These are phyloP conservation scores for Scalopus aquaticus DNA, from an alignment of 2,113 vertebrate genomes.

Conservation along the genomic window DNA sequence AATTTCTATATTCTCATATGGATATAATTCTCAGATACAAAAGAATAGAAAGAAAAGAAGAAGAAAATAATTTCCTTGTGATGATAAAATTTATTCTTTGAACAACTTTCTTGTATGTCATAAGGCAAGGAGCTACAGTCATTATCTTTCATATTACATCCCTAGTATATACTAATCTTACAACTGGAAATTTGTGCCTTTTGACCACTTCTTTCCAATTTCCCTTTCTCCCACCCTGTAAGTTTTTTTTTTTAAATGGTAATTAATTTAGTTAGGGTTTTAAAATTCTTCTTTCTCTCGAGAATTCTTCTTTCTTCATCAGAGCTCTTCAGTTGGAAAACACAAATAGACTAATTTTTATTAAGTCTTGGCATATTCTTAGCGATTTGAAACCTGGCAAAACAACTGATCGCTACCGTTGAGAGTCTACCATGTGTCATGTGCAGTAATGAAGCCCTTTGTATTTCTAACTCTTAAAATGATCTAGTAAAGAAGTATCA, in stretches of 20 bases:
- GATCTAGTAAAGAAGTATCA: background rate
- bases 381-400: background rate
- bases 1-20: background rate
- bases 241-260: background rate
- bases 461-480: background rate
- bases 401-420: background rate
- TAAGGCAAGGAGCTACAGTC: background rate
- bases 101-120: background rate
- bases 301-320: constrained; percentile 10
- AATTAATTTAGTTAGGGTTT: background rate
- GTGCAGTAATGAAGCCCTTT: background rate
- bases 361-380: background rate
- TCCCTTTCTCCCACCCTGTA: no score
- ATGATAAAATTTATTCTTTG: background rate
- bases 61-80: background rate
- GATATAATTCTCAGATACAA: background rate
- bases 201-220: background rate
- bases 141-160: background rate
- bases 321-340: background rate
- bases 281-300: background rate
- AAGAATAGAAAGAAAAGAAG: background rate
- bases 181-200: background rate
- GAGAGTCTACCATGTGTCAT: background rate
- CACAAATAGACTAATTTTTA: background rate
- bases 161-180: background rate